These are phyloP conservation scores for Cyanoderma ruficeps DNA, from an alignment of 2,113 vertebrate genomes.

Conservation along the genomic window DNA sequence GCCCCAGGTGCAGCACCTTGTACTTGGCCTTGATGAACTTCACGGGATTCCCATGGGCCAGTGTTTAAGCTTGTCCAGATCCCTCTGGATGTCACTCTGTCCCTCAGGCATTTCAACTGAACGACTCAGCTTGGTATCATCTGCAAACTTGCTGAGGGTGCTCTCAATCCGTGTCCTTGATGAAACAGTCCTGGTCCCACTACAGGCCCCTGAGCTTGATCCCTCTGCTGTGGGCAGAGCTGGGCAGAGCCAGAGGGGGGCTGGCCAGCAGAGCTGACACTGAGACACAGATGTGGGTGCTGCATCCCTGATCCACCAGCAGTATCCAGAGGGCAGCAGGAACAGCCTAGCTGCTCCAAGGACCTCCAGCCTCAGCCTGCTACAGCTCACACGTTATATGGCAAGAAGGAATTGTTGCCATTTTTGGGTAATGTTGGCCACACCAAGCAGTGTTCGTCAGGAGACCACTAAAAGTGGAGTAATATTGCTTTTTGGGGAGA, in stretches of 20 bases:
- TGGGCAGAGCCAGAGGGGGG: neutral
- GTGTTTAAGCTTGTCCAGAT: neutral
- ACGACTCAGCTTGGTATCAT: neutral
- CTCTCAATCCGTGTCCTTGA: neutral
- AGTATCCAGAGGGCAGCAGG: neutral
- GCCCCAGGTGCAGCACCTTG: neutral
- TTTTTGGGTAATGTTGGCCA: neutral
- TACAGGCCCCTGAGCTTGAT: neutral
- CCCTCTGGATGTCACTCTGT: neutral
- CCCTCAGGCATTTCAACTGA: neutral
- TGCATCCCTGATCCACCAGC: neutral
- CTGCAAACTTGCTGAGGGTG: neutral
- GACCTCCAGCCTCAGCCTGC: neutral
- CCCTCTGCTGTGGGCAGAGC: neutral
- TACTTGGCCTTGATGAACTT: neutral
- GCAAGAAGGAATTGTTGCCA: neutral
- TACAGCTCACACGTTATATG: accelerated
- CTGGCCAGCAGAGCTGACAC: neutral
- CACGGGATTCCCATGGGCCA: neutral
- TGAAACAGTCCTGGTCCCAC: neutral
- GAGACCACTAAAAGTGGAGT: neutral
- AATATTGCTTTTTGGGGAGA: neutral
- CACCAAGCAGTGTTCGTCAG: neutral
- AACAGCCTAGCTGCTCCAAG: neutral
- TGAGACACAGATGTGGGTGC: neutral